Conservation (phyloP, 2,888 invertebrate genomes). For the Eupithecia inturbata region DNA sequence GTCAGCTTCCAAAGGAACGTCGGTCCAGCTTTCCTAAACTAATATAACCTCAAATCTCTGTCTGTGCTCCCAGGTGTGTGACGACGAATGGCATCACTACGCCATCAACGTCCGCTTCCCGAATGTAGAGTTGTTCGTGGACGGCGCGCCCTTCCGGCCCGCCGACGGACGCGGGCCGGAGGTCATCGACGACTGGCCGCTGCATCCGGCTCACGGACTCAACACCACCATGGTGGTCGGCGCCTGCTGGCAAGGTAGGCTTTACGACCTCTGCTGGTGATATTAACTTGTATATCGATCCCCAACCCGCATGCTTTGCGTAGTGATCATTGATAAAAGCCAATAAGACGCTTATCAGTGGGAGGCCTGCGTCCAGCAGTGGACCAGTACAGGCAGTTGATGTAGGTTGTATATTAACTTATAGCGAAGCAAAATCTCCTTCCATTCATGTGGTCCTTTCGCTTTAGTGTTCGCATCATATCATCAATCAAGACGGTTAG, state of each 20-base stretch:
- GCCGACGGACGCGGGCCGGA: constrained; percentile 90
- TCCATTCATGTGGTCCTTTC: background rate
- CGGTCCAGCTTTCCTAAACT: background rate
- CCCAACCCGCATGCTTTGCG: background rate
- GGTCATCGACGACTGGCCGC: constrained; percentile 99
- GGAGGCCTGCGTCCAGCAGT: too few species aligned
- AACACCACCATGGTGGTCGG: constrained; percentile 97
- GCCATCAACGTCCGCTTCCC: constrained; percentile 97
- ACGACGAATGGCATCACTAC: constrained; percentile 99
- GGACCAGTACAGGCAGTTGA: constrained; percentile 80
- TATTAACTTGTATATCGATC: too few species aligned
- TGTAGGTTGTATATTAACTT: background rate
- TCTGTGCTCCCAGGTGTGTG: constrained; percentile 88
- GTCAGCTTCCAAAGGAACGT: background rate
- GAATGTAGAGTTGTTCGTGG: constrained; percentile 93
- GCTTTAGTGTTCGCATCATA: background rate
- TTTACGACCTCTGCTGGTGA: background rate
- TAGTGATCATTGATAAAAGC: constrained; percentile 77
- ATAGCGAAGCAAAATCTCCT: background rate
- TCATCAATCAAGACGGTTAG: background rate
- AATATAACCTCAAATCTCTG: background rate
- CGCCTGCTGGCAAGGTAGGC: constrained; percentile 96
- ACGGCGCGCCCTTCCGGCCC: constrained; percentile 88
- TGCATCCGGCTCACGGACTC: constrained; percentile 96
- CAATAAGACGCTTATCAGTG: too few species aligned